A percentile compares a stretch with the other conserved stretches of the same genome.
These are phyloP conservation scores for Micrasema minimum DNA, from an alignment of 1,140 invertebrate species.

Conservation along the genomic window DNA sequence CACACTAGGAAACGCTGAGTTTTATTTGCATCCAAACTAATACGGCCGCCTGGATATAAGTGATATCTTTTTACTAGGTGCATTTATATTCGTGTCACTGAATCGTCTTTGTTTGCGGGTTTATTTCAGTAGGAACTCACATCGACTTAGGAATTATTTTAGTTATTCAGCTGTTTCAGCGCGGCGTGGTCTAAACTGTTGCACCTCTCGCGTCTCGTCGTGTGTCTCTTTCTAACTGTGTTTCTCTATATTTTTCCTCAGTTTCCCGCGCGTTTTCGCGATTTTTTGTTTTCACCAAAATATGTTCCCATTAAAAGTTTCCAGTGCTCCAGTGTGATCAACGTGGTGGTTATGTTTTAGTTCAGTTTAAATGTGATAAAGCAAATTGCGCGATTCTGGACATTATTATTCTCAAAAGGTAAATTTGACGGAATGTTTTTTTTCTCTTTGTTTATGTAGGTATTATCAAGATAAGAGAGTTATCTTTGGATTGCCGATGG, in stretches of 20 bases:
- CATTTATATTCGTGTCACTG: background rate
- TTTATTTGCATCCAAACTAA: background rate
- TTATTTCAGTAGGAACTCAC: slow-evolving; percentile 38
- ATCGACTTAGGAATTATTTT: slow-evolving; percentile 38
- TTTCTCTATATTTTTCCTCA: background rate
- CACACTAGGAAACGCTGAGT: slow-evolving; percentile 6
- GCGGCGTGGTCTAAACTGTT: slow-evolving; percentile 37
- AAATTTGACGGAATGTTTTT: too few relatives aligned
- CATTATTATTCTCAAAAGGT: slow-evolving; percentile 1
- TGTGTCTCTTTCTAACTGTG: slow-evolving; percentile 1
- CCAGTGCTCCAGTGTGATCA: background rate
- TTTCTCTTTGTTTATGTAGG: too few relatives aligned
- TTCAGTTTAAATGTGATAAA: too few relatives aligned
- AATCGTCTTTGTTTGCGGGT: slow-evolving; percentile 4
- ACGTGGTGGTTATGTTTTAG: too few relatives aligned
- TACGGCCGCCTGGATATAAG: background rate
- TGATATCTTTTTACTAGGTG: slow-evolving; percentile 14
- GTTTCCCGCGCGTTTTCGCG: slow-evolving; percentile 25
- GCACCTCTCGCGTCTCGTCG: slow-evolving; percentile 29
- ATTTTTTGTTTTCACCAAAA: too few relatives aligned
- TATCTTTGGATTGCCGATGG: too few relatives aligned
- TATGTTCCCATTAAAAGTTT: too few relatives aligned
- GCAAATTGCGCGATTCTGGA: slow-evolving; percentile 2
- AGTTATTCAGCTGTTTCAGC: slow-evolving; percentile 41
- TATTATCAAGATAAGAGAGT: too few relatives aligned